Conservation (phyloP, 2,888 invertebrate species). For the Rotaria magnacalcarata region DNA sequence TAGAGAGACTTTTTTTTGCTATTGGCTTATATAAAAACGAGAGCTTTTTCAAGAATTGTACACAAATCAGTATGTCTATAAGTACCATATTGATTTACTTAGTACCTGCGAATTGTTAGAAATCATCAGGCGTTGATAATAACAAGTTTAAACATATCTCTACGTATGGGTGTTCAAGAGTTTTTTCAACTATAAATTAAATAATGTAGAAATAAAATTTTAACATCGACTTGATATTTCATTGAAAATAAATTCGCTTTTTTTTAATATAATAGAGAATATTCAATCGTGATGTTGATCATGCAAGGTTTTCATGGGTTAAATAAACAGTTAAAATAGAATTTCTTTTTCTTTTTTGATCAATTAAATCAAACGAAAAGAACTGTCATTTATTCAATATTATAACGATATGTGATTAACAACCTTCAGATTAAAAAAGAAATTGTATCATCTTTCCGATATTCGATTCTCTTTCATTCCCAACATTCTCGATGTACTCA, state of each 20-base stretch:
- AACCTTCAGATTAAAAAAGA: not conserved
- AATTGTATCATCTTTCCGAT: slow-evolving; percentile 1
- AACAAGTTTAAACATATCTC: no score
- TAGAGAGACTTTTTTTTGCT: not conserved
- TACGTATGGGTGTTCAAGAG: no score
- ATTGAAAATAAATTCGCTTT: not conserved
- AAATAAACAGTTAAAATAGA: no score
- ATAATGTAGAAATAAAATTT: no score
- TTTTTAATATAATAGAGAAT: no score
- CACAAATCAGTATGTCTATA: not conserved
- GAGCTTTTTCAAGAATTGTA: not conserved
- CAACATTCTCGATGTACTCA: no score
- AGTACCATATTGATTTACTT: not conserved
- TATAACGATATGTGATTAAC: not conserved
- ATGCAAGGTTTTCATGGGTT: no score
- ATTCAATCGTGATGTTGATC: no score
- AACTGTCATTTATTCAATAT: slow-evolving; percentile 7
- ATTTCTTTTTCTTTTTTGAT: not conserved
- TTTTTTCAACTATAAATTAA: no score
- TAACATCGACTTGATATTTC: not conserved
- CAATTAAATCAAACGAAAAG: not conserved
- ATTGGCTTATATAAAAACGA: not conserved
- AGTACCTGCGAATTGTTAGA: no score
- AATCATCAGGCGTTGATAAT: no score
- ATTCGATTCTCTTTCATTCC: slow-evolving; percentile 1